Evolutionary conservation across 2,888 invertebrate species (phyloP), one percentile per base, ranked within the genome.

Genomic region (Thecophora atra): DNA sequence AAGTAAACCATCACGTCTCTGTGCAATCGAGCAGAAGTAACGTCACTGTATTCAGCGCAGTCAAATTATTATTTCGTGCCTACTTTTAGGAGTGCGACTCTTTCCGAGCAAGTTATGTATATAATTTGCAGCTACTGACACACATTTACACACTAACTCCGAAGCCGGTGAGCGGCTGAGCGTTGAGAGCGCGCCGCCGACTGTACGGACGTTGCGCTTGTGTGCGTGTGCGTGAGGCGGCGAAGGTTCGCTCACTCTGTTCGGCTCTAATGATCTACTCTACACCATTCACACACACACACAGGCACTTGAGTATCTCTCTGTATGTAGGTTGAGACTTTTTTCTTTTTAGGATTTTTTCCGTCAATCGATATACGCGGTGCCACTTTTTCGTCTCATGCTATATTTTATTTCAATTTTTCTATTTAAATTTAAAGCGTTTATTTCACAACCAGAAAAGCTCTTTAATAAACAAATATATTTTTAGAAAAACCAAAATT

Each of bases 361-460:
- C 60, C 77, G 76, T 77, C 77, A 83, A 83, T 83, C 83, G 84
- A 83, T 83, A 81, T 74, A 78, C 76, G 76, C 70, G 63, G 63
- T 65, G 63, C 15, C 62, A 58, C 37, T 56, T 56, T 54, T 56
- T 30, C 6, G 3, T 26, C 26, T 58, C 28, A 19, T 54, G n/a
- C 21, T 54, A 21, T 19, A 52, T 24, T 51, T 26, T 15, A 52
- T 15, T 52, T 64, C 44, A 19, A n/a, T 26, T 42, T 70, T 60
- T 64, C 30, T 47, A n/a, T n/a, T n/a, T n/a, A n/a, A n/a, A n/a
- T n/a, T n/a, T n/a, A n/a, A n/a, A n/a, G n/a, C n/a, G n/a, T n/a
- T n/a, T n/a, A n/a, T n/a, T n/a, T n/a, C n/a, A n/a, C n/a, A n/a
- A n/a, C n/a, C n/a, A n/a, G n/a, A n/a, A n/a, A n/a, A n/a, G n/a